A percentile compares a stretch with the other conserved stretches of the same genome.
These are phyloP conservation scores for Caenorhabditis imperialis DNA, from an alignment of 2,888 invertebrate species.

Conservation along the genomic window DNA sequence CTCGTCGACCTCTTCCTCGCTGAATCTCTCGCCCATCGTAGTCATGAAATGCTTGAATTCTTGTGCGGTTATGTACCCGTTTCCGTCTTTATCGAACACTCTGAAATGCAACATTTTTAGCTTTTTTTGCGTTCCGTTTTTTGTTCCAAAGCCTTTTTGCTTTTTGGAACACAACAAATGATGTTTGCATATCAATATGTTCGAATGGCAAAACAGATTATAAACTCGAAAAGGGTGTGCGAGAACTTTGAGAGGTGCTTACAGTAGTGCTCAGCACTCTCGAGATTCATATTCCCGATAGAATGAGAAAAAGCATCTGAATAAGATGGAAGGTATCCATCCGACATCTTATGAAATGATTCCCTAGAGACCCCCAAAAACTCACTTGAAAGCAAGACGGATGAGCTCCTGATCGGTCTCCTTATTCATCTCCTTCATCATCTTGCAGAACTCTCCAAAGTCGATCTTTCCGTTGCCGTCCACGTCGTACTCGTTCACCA, in stretches of 20 bases:
- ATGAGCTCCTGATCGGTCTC: constrained; percentile 78
- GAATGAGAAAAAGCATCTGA: too few relatives aligned
- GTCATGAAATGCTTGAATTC: constrained; percentile 78
- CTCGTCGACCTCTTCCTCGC: constrained; percentile 78
- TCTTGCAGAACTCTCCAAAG: constrained; percentile 78
- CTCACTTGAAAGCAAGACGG: constrained; percentile 77
- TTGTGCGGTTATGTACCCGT: constrained; percentile 78
- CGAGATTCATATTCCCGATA: too few relatives aligned
- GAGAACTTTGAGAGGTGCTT: too few relatives aligned
- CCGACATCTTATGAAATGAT: not conserved
- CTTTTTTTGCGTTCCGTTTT: not conserved
- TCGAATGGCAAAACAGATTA: too few relatives aligned
- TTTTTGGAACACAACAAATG: too few relatives aligned
- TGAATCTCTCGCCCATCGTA: constrained; percentile 75
- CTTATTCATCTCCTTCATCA: constrained; percentile 79
- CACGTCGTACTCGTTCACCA: constrained; percentile 75
- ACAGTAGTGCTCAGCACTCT: too few relatives aligned
- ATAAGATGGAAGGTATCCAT: too few relatives aligned
- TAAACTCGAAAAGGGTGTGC: too few relatives aligned
- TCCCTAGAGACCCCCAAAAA: constrained; percentile 1
- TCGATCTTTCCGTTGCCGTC: constrained; percentile 79
- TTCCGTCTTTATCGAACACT: constrained; percentile 78
- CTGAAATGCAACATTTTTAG: constrained; percentile 52
- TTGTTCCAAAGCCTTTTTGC: too few relatives aligned
- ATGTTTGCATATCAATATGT: constrained; percentile 4